A percentile compares a stretch with the other conserved stretches of the same genome.
phyloP scores from a whole-genome alignment of 2,113 vertebrate genomes.

The Microcebus murinus region DNA sequence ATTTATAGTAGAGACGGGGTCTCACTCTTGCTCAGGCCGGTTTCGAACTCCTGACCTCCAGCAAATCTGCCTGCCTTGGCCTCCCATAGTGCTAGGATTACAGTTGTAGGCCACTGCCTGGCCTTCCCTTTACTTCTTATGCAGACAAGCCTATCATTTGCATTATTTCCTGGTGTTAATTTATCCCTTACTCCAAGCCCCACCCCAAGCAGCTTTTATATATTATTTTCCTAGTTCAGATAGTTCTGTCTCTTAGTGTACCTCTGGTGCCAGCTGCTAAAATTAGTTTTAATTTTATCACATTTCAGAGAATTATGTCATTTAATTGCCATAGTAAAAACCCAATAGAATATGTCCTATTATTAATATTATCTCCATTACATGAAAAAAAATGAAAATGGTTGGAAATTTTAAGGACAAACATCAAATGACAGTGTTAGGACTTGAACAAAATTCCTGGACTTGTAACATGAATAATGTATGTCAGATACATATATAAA shows the following conservation, averaged over 20 bases:
- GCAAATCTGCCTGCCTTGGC: no score
- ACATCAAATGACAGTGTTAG: background rate
- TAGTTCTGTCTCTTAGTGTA: background rate
- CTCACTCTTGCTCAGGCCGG: no score
- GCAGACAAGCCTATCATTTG: background rate
- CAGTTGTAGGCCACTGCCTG: no score
- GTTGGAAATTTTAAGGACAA: background rate
- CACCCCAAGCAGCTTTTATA: background rate
- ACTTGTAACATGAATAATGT: background rate
- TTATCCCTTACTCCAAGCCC: background rate
- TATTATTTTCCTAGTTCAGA: background rate
- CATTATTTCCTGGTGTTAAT: background rate
- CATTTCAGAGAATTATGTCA: slow-evolving; percentile 43
- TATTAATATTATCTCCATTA: background rate
- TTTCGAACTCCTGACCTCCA: no score
- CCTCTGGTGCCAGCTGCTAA: background rate
- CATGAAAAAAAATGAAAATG: background rate
- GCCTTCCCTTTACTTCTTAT: background rate
- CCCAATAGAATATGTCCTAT: background rate
- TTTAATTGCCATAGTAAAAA: slow-evolving; percentile 21
- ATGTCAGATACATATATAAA: background rate
- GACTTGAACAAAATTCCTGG: background rate
- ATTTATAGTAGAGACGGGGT: no score
- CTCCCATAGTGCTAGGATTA: no score
- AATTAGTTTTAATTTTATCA: slow-evolving; percentile 44